phyloP scores from a whole-genome alignment of 2,888 invertebrate genomes.

The Drosophila phalerata region DNA sequence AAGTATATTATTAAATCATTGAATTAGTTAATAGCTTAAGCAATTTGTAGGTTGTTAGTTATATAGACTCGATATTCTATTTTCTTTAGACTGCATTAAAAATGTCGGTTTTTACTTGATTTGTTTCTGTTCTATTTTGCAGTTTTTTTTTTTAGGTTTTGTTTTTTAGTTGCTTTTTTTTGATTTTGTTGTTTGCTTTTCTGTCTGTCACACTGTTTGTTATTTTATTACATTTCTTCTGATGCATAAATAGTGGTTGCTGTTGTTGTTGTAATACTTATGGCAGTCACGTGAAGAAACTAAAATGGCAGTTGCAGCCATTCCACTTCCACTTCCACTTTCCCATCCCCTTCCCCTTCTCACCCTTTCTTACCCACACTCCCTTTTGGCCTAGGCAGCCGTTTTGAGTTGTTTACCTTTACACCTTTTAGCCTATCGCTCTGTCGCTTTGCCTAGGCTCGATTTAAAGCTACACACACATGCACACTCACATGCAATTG shows the following conservation, averaged over 20 bases:
- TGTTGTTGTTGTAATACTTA: conserved; percentile 32
- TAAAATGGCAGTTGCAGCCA: conserved; percentile 51
- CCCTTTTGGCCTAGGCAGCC: conserved; percentile 5
- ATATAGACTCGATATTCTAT: neutral
- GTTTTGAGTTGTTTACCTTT: conserved; percentile 25
- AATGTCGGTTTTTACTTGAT: neutral
- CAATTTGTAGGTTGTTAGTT: neutral
- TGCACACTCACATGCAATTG: neutral
- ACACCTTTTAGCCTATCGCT: conserved; percentile 19
- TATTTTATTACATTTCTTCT: conserved; percentile 24
- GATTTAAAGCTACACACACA: conserved; percentile 7
- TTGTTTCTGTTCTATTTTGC: neutral
- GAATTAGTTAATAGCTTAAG: neutral
- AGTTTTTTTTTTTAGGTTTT: no score
- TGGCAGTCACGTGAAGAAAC: conserved; percentile 32
- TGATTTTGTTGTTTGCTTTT: neutral
- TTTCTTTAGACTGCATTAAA: neutral
- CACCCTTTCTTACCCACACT: conserved; percentile 16
- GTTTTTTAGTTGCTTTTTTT: neutral
- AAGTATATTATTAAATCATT: neutral
- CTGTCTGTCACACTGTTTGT: conserved; percentile 12
- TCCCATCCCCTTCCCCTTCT: conserved; percentile 1
- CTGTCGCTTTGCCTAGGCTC: conserved; percentile 45
- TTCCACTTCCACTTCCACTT: neutral
- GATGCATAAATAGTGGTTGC: conserved; percentile 13